Evolutionary conservation across 1,140 invertebrate species (phyloP), one percentile per base, ranked within the genome.

Genomic region (Heliconius melpomene): DNA sequence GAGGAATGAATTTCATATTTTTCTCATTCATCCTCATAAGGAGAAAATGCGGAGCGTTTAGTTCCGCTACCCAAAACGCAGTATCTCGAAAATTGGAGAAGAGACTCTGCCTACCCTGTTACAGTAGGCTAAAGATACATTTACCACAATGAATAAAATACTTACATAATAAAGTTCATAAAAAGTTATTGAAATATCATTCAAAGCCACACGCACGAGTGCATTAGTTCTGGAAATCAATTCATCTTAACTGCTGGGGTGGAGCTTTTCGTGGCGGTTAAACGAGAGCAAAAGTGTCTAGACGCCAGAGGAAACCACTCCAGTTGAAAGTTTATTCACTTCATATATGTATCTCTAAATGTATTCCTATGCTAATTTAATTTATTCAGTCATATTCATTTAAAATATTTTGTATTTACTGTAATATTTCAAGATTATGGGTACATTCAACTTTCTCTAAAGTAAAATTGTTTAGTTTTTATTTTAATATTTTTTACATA

Each of bases 241-340:
- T 73, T 73, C 38, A 46, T 38, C 72, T 73, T 18, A 50, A 73
- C 72, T 38, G n/a, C 72, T 73, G 72, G 50, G 72, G 72, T 23
- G 72, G 46, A 23, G 38, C 72, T 50, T 13, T 73, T 26, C 46
- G 36, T 46, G 32, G 9, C 20, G 71, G 8, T n/a, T 73, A 73
- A 73, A 46, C 72, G 72, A 46, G 20, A 73, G 38, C 38, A 38
- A 23, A 73, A 46, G 23, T 73, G 72, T 66, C 60, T 66, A 66
- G 60, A 66, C 60, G 13, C 26, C 8, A 66, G 26, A 66, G 60
- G 13, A 60, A 7, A 26, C 26, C 60, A 66, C 54, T 66, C 11
- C n/a, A 16, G 23, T 66, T 29, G 26, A 26, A 66, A 66, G 23
- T 66, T 66, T 66, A 66, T 66, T 66, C 60, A 26, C 18, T 29